phyloP scores from a whole-genome alignment of 2,113 vertebrate species.

The Penelope pileata region DNA sequence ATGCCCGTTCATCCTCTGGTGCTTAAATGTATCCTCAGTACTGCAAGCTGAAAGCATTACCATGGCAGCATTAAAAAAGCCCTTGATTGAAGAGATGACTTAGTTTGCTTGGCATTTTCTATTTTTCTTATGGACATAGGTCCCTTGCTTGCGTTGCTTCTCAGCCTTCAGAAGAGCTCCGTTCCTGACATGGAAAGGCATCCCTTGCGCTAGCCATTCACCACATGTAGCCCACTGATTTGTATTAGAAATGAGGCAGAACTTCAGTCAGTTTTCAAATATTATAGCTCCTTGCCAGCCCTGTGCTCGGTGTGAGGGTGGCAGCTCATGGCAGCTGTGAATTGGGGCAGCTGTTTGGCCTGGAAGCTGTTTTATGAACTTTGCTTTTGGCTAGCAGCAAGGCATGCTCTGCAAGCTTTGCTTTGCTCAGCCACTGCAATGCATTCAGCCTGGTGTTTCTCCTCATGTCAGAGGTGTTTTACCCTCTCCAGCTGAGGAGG shows the following conservation, averaged over 20 bases:
- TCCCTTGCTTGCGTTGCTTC: not conserved
- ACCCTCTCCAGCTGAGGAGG: not conserved
- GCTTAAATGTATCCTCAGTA: not conserved
- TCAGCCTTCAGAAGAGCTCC: not conserved
- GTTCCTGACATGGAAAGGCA: not conserved
- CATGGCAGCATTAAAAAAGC: not conserved
- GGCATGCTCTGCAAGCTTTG: accelerated
- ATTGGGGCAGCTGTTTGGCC: not conserved
- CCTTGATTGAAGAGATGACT: not conserved
- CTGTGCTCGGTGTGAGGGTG: not conserved
- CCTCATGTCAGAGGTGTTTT: accelerated
- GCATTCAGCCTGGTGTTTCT: not conserved
- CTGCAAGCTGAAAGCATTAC: not conserved
- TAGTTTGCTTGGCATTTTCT: not conserved
- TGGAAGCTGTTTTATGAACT: not conserved
- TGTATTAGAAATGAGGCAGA: not conserved
- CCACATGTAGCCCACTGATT: not conserved
- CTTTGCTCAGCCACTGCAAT: not conserved
- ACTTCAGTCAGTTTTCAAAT: conserved; percentile 24
- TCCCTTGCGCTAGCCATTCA: not conserved
- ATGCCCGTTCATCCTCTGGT: not conserved
- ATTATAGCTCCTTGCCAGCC: not conserved
- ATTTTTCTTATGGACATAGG: not conserved
- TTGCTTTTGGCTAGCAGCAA: not conserved
- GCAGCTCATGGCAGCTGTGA: conserved; percentile 4